Conservation (phyloP, 2,113 vertebrate species). For the Pheucticus melanocephalus region DNA sequence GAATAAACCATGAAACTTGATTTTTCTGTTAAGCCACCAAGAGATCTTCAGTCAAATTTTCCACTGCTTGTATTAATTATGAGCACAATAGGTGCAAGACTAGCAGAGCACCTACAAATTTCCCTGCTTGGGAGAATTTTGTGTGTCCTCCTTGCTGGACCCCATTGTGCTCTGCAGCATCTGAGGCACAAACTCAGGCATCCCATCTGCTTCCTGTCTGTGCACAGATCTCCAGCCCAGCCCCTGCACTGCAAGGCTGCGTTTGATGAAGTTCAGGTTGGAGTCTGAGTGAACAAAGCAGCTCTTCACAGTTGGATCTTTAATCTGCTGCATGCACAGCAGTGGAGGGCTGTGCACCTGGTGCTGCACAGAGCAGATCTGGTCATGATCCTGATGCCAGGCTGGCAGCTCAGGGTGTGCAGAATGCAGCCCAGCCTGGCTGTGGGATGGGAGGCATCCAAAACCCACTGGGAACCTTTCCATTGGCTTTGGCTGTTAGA, state of each 20-base stretch:
- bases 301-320: not conserved
- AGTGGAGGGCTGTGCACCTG: not conserved
- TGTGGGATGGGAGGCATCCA: not conserved
- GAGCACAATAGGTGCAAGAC: not conserved
- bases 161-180: not conserved
- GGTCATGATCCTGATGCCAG: not conserved
- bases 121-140: not conserved
- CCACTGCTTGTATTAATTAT: not conserved
- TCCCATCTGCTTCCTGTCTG: not conserved
- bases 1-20: not conserved
- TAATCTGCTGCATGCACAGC: not conserved
- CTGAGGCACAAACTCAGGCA: not conserved
- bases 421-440: not conserved
- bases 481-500: not conserved
- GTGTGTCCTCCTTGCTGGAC: not conserved
- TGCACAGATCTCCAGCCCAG: not conserved
- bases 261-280: slow-evolving; percentile 2
- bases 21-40: not conserved
- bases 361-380: not conserved
- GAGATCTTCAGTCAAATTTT: not conserved
- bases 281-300: not conserved
- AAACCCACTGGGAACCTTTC: not conserved
- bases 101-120: not conserved
- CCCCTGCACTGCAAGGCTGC: accelerated
- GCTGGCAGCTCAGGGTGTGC: accelerated